phyloP scores from a whole-genome alignment of 37 sponge, comb jelly and placozoan genomes.

The Chondrilla cf. caribensis region DNA sequence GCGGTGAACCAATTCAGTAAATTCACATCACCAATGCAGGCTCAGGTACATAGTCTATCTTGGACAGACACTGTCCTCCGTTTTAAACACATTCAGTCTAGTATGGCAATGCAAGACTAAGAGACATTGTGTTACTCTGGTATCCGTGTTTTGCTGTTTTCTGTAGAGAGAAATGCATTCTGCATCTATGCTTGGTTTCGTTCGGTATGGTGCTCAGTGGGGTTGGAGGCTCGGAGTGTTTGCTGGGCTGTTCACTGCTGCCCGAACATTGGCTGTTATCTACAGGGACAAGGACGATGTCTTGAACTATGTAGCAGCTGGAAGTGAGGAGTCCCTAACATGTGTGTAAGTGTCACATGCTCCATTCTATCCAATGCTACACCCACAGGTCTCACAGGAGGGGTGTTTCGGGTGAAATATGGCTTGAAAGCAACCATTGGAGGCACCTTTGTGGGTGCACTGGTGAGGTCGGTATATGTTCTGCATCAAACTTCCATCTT shows the following conservation, averaged over 20 bases:
- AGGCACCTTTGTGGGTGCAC: slow-evolving; percentile 45
- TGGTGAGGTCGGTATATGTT: slow-evolving; percentile 42
- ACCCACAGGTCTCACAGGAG: slow-evolving; percentile 62
- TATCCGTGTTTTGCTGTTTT: not conserved
- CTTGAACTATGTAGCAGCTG: slow-evolving; percentile 55
- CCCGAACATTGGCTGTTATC: not conserved
- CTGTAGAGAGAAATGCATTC: slow-evolving; percentile 62
- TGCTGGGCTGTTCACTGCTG: slow-evolving; percentile 54
- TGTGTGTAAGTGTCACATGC: not conserved
- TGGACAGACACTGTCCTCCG: too few species aligned
- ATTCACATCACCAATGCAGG: slow-evolving; percentile 65
- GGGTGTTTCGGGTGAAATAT: slow-evolving; percentile 38
- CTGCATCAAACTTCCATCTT: too few species aligned
- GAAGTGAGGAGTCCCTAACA: slow-evolving; percentile 27
- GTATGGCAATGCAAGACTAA: too few species aligned
- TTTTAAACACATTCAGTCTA: too few species aligned
- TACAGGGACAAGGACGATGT: slow-evolving; percentile 56
- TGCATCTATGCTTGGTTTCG: slow-evolving; percentile 58
- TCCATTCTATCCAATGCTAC: not conserved
- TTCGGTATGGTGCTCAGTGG: slow-evolving; percentile 48
- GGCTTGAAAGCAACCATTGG: slow-evolving; percentile 66
- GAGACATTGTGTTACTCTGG: not conserved
- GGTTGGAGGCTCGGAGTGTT: slow-evolving; percentile 70
- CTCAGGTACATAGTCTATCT: slow-evolving; percentile 33
- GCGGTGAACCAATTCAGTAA: slow-evolving; percentile 46